A percentile compares a stretch with the other conserved stretches of the same genome.
These are phyloP conservation scores for Drosophila austrosaltans DNA, from an alignment of 2,888 invertebrate species.

Conservation along the genomic window DNA sequence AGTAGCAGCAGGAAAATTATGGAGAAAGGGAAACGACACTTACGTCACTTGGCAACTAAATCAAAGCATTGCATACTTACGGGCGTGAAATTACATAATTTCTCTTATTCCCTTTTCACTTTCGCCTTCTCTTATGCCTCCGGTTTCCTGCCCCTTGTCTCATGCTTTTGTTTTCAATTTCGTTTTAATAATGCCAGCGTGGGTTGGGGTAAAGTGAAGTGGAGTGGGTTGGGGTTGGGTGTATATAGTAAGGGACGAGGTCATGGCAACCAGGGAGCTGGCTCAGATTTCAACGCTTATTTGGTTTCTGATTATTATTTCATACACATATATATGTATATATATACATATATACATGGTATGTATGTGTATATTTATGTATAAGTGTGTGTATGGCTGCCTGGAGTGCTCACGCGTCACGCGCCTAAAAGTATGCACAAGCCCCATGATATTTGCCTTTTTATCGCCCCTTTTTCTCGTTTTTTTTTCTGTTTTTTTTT, in stretches of 20 bases:
- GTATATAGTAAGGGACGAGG: constrained; percentile 11
- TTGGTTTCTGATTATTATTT: constrained; percentile 79
- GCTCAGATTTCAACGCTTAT: constrained; percentile 76
- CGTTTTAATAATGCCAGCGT: constrained; percentile 66
- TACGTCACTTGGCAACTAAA: constrained; percentile 50
- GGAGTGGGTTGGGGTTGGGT: not conserved
- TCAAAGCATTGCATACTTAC: constrained; percentile 58
- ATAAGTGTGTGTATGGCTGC: constrained; percentile 16
- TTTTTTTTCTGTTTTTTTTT: not conserved
- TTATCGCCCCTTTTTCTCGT: constrained; percentile 25
- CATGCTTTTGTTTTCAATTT: constrained; percentile 66
- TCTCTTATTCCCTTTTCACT: constrained; percentile 31
- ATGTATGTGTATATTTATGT: not conserved
- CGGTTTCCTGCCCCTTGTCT: constrained; percentile 10
- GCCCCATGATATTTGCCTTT: constrained; percentile 69
- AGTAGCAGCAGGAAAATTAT: not conserved
- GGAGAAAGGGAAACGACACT: not conserved
- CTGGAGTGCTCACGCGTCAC: constrained; percentile 57
- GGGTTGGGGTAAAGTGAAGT: not conserved
- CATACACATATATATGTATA: constrained; percentile 45
- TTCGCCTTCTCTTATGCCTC: constrained; percentile 12
- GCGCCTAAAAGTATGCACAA: constrained; percentile 71
- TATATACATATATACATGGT: not conserved
- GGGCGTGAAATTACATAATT: constrained; percentile 68
- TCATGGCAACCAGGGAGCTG: constrained; percentile 23